These are phyloP conservation scores for Eristalinus sepulchralis DNA, from an alignment of 2,888 invertebrate genomes.

Conservation along the genomic window DNA sequence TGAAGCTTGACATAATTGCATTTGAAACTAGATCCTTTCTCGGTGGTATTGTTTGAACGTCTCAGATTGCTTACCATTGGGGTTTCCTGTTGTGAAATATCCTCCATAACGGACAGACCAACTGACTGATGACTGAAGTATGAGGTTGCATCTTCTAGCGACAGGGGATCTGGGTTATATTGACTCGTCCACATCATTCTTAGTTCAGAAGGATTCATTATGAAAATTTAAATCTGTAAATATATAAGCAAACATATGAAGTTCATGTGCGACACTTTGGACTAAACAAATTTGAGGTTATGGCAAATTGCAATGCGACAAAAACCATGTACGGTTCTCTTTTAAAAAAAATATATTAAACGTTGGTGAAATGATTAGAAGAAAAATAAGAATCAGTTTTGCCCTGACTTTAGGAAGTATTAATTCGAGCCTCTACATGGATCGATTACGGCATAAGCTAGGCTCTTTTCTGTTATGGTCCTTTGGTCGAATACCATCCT, in stretches of 20 bases:
- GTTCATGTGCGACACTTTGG: too few species aligned
- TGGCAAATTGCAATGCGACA: too few species aligned
- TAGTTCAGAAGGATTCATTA: slow-evolving; percentile 81
- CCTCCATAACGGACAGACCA: slow-evolving; percentile 83
- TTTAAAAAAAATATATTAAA: too few species aligned
- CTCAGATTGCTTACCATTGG: slow-evolving; percentile 81
- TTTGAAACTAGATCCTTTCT: neutral
- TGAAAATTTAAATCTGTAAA: slow-evolving; percentile 18
- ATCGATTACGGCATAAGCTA: too few species aligned
- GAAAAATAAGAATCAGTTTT: too few species aligned
- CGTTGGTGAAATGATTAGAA: too few species aligned
- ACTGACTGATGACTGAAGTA: slow-evolving; percentile 81
- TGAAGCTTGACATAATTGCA: slow-evolving; percentile 26
- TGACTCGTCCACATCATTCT: slow-evolving; percentile 87
- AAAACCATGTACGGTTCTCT: too few species aligned
- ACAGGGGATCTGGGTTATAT: slow-evolving; percentile 80
- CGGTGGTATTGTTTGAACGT: neutral
- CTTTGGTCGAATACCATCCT: too few species aligned
- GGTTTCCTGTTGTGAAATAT: slow-evolving; percentile 81
- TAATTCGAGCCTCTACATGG: too few species aligned
- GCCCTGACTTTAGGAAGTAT: too few species aligned
- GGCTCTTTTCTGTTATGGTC: too few species aligned
- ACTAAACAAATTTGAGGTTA: too few species aligned
- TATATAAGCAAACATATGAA: neutral
- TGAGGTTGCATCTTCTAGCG: slow-evolving; percentile 79